A percentile compares a stretch with the other conserved stretches of the same genome.
phyloP scores from a whole-genome alignment of 2,888 invertebrate species.

The Eupithecia inturbata region DNA sequence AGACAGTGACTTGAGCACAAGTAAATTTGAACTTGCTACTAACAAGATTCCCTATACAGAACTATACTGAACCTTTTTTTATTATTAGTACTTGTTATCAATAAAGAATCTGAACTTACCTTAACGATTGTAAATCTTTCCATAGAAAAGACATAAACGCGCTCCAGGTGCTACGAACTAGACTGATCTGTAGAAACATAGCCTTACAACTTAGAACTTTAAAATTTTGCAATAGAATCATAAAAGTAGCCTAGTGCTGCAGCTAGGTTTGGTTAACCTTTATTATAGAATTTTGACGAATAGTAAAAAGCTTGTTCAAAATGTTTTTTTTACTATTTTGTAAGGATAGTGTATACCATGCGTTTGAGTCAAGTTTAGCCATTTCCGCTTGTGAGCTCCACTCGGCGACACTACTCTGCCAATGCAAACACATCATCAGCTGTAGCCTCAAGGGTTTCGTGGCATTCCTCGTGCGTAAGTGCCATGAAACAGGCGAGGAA shows the following conservation, averaged over 20 bases:
- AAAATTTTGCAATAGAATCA: no score
- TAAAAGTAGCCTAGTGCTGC: no score
- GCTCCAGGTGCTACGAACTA: constrained; percentile 1
- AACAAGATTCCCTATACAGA: no score
- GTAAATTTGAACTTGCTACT: neutral
- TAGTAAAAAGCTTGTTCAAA: neutral
- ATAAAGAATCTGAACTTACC: no score
- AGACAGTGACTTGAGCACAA: neutral
- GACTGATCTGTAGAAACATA: neutral
- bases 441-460: neutral
- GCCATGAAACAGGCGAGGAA: neutral
- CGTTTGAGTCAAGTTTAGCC: neutral
- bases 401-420: neutral
- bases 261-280: no score
- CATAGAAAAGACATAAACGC: constrained; percentile 8
- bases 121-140: neutral
- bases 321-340: neutral
- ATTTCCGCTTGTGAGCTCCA: neutral
- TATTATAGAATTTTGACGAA: neutral
- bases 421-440: constrained; percentile 3
- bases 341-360: neutral
- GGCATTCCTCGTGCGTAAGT: constrained; percentile 10
- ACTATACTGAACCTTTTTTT: no score
- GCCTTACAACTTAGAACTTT: neutral
- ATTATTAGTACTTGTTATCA: no score